Evolutionary conservation across 1,140 invertebrate genomes (phyloP), one percentile per base, ranked within the genome.

Genomic region (Pogonomyrmex californicus): DNA sequence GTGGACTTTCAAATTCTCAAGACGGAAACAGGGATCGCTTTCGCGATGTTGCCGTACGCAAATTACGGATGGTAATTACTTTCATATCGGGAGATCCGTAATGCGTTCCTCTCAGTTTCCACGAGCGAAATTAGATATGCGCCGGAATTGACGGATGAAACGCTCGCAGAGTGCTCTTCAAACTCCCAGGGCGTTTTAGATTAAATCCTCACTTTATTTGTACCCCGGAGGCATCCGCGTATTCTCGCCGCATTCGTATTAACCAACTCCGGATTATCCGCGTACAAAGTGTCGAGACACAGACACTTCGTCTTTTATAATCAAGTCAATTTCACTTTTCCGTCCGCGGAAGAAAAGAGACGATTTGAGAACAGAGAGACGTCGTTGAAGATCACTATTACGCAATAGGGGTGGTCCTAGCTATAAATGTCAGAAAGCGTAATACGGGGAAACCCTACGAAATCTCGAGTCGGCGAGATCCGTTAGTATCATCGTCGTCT

Each of bases 391-490:
- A 65, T 65, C 9, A 63, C 2, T 17, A n/a, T 78, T 77, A 77
- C 23, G 38, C 33, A 87, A 87, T 70, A 58, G 7, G 51, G 58
- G 49, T 88, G 58, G 49, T 88, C 65, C 49, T 62, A 83, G 78
- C 58, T 49, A 9, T 49, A 9, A 33, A 86, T 56, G 51, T 78
- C 62, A 38, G 7, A 10, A 86, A 73, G 36, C 68, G 68, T 56
- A 71, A 88, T 89, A 89, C 60, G 36, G 56, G 65, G n/a, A n/a
- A n/a, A n/a, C n/a, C n/a, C 51, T 56, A 83, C 33, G 66, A 54
- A 90, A 85, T 86, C 62, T 71, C 77, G 49, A 73, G 38, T 71
- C 63, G 71, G 49, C 79, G 23, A 70, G 58, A 49, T 73, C 71
- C 36, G 68, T 77, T 78, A 60, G 78, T 85, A 77, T 60, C 58